Base-by-base conservation (phyloP, 2,888 invertebrate genomes). In the Mayetiola destructor region DNA sequence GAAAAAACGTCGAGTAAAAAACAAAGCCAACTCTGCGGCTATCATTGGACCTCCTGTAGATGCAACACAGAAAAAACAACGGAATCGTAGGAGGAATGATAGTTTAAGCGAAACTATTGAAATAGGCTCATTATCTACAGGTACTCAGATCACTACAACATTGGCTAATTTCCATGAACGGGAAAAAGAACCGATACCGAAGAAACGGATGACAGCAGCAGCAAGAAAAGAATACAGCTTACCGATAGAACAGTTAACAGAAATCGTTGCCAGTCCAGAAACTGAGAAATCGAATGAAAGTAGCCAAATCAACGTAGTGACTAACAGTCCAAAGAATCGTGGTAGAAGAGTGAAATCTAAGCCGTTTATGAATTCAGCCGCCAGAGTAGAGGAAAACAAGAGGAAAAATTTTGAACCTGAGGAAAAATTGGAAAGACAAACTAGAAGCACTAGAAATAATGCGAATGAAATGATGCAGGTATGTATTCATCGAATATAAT, bases 151-250 rank as follows among this genome's bases (percentile, higher is more conserved):
- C n/a, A n/a, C n/a, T n/a, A n/a, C n/a, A n/a, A n/a, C n/a, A n/a
- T n/a, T n/a, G n/a, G n/a, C n/a, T n/a, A n/a, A n/a, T n/a, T n/a
- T n/a, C n/a, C n/a, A n/a, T n/a, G 32, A 32, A 32, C 32, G 32
- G 1, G 58, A 60, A 55, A 39, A 39, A n/a, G 56, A 63, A 58
- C 32, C 60, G 58, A 59, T 61, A n/a, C 59, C 60, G 18, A 56
- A 59, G 27, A 42, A 48, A 9, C 48, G 48, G 16, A 48, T 48
- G 2, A 48, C 48, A 5, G 48, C 48, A 2, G 48, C 48, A 12
- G 48, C 48, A 48, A 48, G 27, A n/a, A 48, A 48, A 27, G 27
- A 48, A 48, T 48, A 48, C 29, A 48, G n/a, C n/a, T n/a, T n/a
- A n/a, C n/a, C n/a, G n/a, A n/a, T n/a, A n/a, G n/a, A n/a, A n/a